phyloP scores from a whole-genome alignment of 2,888 invertebrate species.

The Caenorhabditis sulstoni region DNA sequence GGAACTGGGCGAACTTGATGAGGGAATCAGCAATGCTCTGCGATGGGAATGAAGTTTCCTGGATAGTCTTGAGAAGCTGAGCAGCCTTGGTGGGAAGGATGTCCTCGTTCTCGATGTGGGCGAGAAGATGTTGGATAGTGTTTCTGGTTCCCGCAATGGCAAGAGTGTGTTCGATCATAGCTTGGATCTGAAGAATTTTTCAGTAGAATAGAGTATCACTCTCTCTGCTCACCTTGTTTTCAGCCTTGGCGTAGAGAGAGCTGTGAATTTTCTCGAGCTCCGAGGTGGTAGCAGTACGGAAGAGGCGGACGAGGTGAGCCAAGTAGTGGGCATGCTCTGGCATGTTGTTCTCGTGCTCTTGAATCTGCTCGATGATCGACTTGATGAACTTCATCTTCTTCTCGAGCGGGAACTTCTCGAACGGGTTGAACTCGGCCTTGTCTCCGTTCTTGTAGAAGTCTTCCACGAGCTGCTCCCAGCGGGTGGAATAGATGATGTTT shows the following conservation, averaged over 20 bases:
- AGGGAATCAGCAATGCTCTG: constrained; percentile 55
- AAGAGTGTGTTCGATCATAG: constrained; percentile 64
- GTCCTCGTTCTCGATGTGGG: constrained; percentile 50
- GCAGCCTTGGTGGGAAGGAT: constrained; percentile 56
- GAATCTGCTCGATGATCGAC: constrained; percentile 52
- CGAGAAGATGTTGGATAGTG: constrained; percentile 65
- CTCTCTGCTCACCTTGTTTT: constrained; percentile 43
- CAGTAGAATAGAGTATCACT: too few relatives aligned
- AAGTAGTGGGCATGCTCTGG: constrained; percentile 61
- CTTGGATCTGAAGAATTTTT: constrained; percentile 41
- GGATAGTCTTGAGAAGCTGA: constrained; percentile 65
- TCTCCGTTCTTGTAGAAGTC: constrained; percentile 69
- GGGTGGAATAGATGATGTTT: constrained; percentile 57
- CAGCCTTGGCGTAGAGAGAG: constrained; percentile 41
- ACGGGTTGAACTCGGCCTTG: constrained; percentile 44
- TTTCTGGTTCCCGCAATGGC: constrained; percentile 69
- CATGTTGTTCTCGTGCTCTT: constrained; percentile 54
- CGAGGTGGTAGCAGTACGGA: constrained; percentile 66
- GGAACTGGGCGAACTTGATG: constrained; percentile 45
- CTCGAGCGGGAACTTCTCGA: constrained; percentile 47
- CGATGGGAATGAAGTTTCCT: constrained; percentile 64
- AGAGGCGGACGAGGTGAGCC: constrained; percentile 69
- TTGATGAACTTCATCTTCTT: constrained; percentile 55
- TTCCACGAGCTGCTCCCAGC: constrained; percentile 61
- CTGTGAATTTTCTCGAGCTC: constrained; percentile 69